These are phyloP conservation scores for Xenops minutus DNA, from an alignment of 2,797 vertebrate species.

Conservation along the genomic window DNA sequence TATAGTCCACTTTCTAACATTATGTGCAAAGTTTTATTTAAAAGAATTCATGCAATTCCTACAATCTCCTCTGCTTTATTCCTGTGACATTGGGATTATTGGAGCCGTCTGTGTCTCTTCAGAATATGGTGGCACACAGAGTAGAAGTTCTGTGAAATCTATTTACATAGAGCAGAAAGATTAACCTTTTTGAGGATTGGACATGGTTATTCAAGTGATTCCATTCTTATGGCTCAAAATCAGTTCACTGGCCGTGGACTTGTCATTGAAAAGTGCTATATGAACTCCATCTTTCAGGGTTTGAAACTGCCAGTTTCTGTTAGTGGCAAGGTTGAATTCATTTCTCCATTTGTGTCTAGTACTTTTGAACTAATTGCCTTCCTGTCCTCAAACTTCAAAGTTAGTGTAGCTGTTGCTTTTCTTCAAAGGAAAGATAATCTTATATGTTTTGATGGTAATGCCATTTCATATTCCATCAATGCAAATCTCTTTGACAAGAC, in stretches of 20 bases:
- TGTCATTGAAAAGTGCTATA: not conserved
- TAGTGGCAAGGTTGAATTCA: not conserved
- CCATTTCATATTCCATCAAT: not conserved
- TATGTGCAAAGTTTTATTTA: not conserved
- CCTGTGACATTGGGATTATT: not conserved
- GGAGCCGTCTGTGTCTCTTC: not conserved
- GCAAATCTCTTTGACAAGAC: conserved; percentile 38
- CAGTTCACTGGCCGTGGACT: not conserved
- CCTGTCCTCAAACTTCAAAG: conserved; percentile 15
- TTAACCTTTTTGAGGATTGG: not conserved
- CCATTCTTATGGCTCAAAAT: not conserved
- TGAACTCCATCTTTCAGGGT: not conserved
- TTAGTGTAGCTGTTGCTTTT: conserved; percentile 1
- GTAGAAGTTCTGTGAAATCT: not conserved
- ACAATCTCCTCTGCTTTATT: not conserved
- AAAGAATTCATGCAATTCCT: not conserved
- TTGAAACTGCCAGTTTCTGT: not conserved
- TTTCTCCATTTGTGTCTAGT: not conserved
- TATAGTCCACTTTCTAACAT: not conserved
- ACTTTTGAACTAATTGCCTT: conserved; percentile 20
- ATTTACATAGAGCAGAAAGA: not conserved
- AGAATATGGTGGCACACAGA: not conserved
- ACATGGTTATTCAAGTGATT: not conserved
- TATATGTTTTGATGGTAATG: conserved; percentile 28
- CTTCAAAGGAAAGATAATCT: conserved; percentile 12